These are phyloP conservation scores for Acropora tenuis DNA, from an alignment of 64 coral and sea anemone species.

Conservation along the genomic window DNA sequence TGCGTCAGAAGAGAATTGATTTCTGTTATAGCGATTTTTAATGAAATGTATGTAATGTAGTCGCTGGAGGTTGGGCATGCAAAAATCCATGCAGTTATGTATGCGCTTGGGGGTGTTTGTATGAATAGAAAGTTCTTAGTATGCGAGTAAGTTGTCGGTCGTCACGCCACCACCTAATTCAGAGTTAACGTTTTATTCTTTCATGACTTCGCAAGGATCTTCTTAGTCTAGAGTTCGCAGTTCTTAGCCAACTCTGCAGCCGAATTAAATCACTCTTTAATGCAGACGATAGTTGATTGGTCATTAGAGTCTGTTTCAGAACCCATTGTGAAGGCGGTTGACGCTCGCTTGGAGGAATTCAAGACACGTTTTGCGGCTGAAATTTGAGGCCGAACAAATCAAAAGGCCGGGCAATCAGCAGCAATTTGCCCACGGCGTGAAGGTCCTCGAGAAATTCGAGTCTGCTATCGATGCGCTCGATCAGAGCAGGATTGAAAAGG, in stretches of 20 bases:
- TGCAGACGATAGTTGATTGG: not conserved
- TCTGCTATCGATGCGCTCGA: constrained; percentile 16
- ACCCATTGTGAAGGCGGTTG: not conserved
- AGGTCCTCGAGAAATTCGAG: constrained; percentile 56
- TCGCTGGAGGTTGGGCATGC: no score
- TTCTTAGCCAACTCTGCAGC: not conserved
- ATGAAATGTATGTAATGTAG: no score
- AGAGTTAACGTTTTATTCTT: not conserved
- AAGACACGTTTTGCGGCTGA: not conserved
- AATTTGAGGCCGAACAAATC: not conserved
- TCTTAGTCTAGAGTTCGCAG: not conserved
- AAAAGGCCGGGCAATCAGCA: constrained; percentile 49
- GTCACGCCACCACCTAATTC: not conserved
- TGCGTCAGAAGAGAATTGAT: no score
- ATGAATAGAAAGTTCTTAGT: not conserved
- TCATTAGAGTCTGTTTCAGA: not conserved
- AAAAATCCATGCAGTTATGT: not conserved
- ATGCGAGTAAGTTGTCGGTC: not conserved
- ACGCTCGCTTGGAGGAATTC: not conserved
- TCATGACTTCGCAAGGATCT: not conserved
- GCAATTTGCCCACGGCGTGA: constrained; percentile 57
- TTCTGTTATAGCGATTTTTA: no score
- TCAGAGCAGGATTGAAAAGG: not conserved
- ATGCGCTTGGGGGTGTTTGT: not conserved
- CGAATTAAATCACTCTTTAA: not conserved